Evolutionary conservation across 2,797 vertebrate genomes (phyloP), one percentile per base, ranked within the genome.

Genomic region (Ataeniobius toweri): DNA sequence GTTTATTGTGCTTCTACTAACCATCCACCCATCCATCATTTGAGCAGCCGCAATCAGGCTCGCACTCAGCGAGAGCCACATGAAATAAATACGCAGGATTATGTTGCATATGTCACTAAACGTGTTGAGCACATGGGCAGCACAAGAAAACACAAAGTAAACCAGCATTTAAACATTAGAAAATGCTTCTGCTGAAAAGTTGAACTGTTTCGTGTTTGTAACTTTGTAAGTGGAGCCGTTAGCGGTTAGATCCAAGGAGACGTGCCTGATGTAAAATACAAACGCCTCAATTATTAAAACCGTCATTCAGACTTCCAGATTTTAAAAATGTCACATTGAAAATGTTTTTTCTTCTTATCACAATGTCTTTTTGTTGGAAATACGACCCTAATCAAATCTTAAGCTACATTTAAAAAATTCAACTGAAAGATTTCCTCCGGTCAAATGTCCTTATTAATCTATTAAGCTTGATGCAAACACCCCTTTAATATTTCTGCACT

Each of bases 261-360:
- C 16, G n/a, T 73, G 53, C 12, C 41, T 76, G 36, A 16, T 84
- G 51, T 63, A 84, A 78, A 80, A 75, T 18, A 51, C 48, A 12
- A 50, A 50, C 48, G 36, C 7, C 51, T 78, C 67, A 50, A 73
- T 69, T 83, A 81, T 85, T 83, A 5, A 83, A 81, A 55, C 69
- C 44, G 28, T 26, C 50, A 26, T 31, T 16, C 56, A 2, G 20
- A 50, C 72, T 13, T 76, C 14, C 20, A 58, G 59, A 51, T 16
- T 13, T 48, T 28, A 68, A 68, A 44, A 24, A 41, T 14, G 48
- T 50, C 48, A 13, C 48, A 50, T 50, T 10, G 8, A 5, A 18
- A 53, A 53, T 18, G 51, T 53, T 24, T 79, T 71, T 48, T 74
- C 26, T 51, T 77, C 73, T 53, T 7, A 44, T 73, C 1, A 0